A percentile compares a stretch with the other conserved stretches of the same genome.
Evolutionary conservation across 2,113 vertebrate species (phyloP).

Genomic region (Melanerpes formicivorus): DNA sequence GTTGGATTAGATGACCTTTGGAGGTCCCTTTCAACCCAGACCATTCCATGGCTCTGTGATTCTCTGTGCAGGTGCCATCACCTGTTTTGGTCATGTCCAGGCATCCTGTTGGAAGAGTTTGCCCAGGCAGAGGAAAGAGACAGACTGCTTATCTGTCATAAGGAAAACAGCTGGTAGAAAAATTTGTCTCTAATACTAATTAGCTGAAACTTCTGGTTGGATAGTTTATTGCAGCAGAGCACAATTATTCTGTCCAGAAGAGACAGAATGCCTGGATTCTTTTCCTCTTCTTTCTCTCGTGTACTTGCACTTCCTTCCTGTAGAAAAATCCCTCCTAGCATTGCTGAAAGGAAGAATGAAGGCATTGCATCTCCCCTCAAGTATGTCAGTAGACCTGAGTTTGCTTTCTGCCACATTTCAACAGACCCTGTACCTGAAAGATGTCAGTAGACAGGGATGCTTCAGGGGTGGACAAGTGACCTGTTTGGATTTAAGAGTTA

Average conservation of each 20-base stretch:
- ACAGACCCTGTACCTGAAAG: neutral
- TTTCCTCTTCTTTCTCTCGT: neutral
- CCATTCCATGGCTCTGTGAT: no score
- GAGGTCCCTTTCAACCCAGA: no score
- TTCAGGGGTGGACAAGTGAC: constrained; percentile 7
- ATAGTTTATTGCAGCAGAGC: constrained; percentile 19
- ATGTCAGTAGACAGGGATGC: neutral
- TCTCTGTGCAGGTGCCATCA: neutral
- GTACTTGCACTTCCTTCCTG: neutral
- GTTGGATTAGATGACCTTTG: no score
- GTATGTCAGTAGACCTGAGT: neutral
- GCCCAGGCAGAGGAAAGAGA: neutral
- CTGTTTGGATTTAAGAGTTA: constrained; percentile 30
- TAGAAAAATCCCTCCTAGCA: neutral
- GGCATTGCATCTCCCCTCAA: neutral
- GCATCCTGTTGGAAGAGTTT: neutral
- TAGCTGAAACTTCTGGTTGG: constrained; percentile 57
- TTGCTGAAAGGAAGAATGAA: neutral
- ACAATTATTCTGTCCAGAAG: neutral
- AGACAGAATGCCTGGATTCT: neutral
- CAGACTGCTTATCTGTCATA: neutral
- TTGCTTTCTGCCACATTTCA: neutral
- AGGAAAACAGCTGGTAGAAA: constrained; percentile 48
- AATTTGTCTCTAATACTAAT: constrained; percentile 33
- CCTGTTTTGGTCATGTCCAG: neutral